Percentiles rank a stretch among this genome's conserved stretches.
phyloP scores from a whole-genome alignment of 2,888 invertebrate genomes.

The Lottia scabra region DNA sequence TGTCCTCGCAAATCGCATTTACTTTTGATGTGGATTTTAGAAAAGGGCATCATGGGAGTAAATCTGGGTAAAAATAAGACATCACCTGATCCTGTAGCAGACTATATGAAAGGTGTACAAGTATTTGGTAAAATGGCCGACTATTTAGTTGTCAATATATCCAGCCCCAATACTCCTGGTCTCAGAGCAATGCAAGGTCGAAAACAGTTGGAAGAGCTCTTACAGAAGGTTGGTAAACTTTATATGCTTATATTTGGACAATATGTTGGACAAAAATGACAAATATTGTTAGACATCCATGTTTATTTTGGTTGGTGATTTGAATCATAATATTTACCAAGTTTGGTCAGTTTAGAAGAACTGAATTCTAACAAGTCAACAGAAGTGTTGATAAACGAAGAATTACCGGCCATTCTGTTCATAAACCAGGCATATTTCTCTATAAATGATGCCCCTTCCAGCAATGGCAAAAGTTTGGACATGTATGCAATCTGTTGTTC shows the following conservation, averaged over 20 bases:
- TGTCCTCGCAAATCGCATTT: no score
- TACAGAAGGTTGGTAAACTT: conserved; percentile 68
- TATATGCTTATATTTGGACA: no score
- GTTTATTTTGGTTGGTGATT: background rate
- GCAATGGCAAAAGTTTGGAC: conserved; percentile 30
- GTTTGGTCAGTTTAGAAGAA: conserved; percentile 19
- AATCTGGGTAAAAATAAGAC: conserved; percentile 97
- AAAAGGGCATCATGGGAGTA: conserved; percentile 79
- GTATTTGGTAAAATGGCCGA: conserved; percentile 88
- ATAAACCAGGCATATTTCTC: conserved; percentile 35
- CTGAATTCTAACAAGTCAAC: conserved; percentile 26
- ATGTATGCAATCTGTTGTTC: conserved; percentile 30
- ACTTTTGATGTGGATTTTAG: conserved; percentile 19
- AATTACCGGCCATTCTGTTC: conserved; percentile 17
- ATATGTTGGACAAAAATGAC: no score
- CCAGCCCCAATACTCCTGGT: conserved; percentile 97
- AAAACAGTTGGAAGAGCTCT: conserved; percentile 78
- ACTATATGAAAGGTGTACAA: conserved; percentile 88
- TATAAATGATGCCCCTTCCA: conserved; percentile 34
- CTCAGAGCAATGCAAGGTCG: conserved; percentile 85
- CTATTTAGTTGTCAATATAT: conserved; percentile 96
- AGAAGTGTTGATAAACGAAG: conserved; percentile 12
- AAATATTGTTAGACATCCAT: no score
- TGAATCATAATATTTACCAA: conserved; percentile 34
- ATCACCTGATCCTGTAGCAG: conserved; percentile 79